phyloP scores from a whole-genome alignment of 2,113 vertebrate species.

The Mormyrus lacerda region DNA sequence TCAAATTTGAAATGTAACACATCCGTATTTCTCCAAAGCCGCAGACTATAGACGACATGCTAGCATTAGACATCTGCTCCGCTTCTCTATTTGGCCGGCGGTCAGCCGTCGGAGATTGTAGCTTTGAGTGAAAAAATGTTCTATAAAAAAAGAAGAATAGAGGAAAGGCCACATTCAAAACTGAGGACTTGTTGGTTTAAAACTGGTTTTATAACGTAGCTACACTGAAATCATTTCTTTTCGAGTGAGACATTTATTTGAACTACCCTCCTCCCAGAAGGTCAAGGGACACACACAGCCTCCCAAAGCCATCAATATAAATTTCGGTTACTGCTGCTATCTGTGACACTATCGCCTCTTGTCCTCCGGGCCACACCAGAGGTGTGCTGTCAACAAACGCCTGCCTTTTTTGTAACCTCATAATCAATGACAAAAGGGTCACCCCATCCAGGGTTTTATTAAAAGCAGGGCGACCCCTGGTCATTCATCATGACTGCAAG shows the following conservation, averaged over 20 bases:
- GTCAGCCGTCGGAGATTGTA: background rate
- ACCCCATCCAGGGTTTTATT: slow-evolving; percentile 25
- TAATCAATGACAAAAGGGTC: slow-evolving; percentile 34
- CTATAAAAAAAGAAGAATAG: slow-evolving; percentile 6
- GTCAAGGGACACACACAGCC: slow-evolving; percentile 21
- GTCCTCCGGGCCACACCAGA: slow-evolving; percentile 12
- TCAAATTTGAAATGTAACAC: background rate
- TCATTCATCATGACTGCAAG: slow-evolving; percentile 26
- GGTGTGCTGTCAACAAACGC: slow-evolving; percentile 9
- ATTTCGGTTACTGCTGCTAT: slow-evolving; percentile 21
- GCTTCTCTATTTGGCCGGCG: background rate
- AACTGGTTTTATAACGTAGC: background rate
- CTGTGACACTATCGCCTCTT: slow-evolving; percentile 13
- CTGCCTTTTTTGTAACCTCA: slow-evolving; percentile 16
- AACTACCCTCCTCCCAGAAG: slow-evolving; percentile 19
- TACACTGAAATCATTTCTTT: background rate
- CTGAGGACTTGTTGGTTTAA: background rate
- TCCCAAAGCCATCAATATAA: slow-evolving; percentile 26
- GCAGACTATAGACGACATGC: background rate
- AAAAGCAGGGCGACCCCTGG: slow-evolving; percentile 20
- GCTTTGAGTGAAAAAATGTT: background rate
- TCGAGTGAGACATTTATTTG: slow-evolving; percentile 8
- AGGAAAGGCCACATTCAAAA: background rate
- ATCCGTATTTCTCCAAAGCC: background rate
- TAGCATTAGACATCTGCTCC: background rate